Evolutionary conservation across 1,140 invertebrate genomes (phyloP).

Genomic region (Megathymus violae): DNA sequence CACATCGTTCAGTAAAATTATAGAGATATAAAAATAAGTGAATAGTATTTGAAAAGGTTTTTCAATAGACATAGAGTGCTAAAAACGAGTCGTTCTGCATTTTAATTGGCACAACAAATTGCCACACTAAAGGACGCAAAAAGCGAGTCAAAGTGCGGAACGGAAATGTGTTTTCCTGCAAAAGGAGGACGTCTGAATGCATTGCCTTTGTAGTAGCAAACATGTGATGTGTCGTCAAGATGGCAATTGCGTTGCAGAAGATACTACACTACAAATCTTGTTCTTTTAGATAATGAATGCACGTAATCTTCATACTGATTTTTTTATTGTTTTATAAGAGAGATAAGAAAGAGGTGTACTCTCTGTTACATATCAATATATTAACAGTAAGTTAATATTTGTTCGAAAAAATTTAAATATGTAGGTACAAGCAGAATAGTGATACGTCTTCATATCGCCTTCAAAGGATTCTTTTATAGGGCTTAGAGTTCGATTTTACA

Average conservation of each 20-base stretch:
- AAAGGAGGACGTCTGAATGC: background rate
- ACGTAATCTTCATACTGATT: too few species aligned
- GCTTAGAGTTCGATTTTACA: too few species aligned
- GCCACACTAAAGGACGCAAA: conserved; percentile 13
- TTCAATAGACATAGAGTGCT: background rate
- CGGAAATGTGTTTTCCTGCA: conserved; percentile 13
- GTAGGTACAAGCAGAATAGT: too few species aligned
- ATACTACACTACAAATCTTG: background rate
- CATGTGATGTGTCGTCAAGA: conserved; percentile 1
- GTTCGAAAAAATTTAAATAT: too few species aligned
- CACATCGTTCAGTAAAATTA: too few species aligned
- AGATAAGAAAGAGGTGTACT: too few species aligned
- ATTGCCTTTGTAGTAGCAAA: conserved; percentile 10
- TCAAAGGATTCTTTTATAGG: too few species aligned
- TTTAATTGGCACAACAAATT: conserved; percentile 24
- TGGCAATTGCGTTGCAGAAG: background rate
- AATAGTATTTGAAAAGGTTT: background rate
- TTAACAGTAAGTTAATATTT: too few species aligned
- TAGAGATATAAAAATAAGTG: too few species aligned
- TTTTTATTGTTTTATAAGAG: too few species aligned
- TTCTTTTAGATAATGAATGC: background rate
- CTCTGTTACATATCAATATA: too few species aligned
- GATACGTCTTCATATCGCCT: too few species aligned
- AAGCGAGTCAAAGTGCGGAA: conserved; percentile 7
- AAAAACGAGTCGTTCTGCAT: conserved; percentile 7